phyloP scores from a whole-genome alignment of 2,113 vertebrate genomes.

The Dasypus novemcinctus region DNA sequence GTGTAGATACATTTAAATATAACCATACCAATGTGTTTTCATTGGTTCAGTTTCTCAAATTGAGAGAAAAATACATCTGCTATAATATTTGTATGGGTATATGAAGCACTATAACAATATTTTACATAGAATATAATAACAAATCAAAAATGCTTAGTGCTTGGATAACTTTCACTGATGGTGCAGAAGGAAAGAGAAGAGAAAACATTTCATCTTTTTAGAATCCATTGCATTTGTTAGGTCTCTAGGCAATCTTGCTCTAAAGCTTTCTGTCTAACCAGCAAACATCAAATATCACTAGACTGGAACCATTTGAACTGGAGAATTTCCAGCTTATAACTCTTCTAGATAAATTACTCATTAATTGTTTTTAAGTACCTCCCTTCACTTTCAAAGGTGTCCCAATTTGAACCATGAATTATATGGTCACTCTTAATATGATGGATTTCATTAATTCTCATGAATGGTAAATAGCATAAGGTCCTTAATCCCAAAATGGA shows the following conservation, averaged over 20 bases:
- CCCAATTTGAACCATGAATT: background rate
- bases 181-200: background rate
- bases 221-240: conserved; percentile 28
- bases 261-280: background rate
- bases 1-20: conserved; percentile 28
- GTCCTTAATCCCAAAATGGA: background rate
- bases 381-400: background rate
- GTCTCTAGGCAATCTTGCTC: background rate
- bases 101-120: conserved; percentile 67
- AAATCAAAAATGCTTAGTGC: conserved; percentile 54
- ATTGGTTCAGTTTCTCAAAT: conserved; percentile 57
- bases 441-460: background rate
- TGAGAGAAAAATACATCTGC: conserved; percentile 48
- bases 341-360: background rate
- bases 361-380: background rate
- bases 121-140: conserved; percentile 68
- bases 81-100: conserved; percentile 68
- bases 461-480: background rate
- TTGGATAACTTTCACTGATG: conserved; percentile 31
- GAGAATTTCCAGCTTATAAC: background rate
- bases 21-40: conserved; percentile 40
- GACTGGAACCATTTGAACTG: background rate
- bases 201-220: conserved; percentile 42
- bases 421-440: background rate
- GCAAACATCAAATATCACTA: background rate